Evolutionary conservation across 2,797 vertebrate species (phyloP).

Genomic region (Bryconaethiops microstoma): DNA sequence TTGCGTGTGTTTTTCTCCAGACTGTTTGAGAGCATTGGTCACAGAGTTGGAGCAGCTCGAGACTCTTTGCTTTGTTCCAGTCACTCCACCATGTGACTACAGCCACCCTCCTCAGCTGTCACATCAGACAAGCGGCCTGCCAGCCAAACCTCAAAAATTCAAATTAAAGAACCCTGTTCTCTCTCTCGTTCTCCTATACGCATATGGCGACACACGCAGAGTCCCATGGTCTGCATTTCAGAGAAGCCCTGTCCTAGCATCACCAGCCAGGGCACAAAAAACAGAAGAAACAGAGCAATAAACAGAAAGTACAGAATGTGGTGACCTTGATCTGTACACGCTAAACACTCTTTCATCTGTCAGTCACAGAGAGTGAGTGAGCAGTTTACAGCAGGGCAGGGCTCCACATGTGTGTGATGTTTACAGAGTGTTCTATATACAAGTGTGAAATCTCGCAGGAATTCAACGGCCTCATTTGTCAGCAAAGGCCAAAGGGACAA

Average conservation of each 20-base stretch:
- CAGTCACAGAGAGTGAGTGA: slow-evolving; percentile 56
- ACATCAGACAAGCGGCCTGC: slow-evolving; percentile 51
- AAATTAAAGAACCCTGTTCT: slow-evolving; percentile 43
- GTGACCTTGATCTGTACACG: slow-evolving; percentile 62
- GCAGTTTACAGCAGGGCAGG: slow-evolving; percentile 49
- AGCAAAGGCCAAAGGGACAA: slow-evolving; percentile 24
- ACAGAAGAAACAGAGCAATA: slow-evolving; percentile 48
- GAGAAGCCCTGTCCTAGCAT: slow-evolving; percentile 54
- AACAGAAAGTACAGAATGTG: slow-evolving; percentile 74
- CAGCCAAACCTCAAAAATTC: slow-evolving; percentile 58
- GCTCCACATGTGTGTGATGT: slow-evolving; percentile 63
- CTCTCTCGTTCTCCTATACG: slow-evolving; percentile 2
- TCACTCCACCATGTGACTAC: slow-evolving; percentile 39
- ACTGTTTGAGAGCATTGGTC: slow-evolving; percentile 28
- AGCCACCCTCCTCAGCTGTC: slow-evolving; percentile 51
- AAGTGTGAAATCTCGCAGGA: slow-evolving; percentile 52
- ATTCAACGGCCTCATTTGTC: slow-evolving; percentile 41
- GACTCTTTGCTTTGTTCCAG: slow-evolving; percentile 36
- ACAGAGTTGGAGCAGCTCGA: slow-evolving; percentile 38
- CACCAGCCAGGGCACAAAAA: neutral
- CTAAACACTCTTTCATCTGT: slow-evolving; percentile 60
- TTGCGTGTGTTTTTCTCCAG: neutral
- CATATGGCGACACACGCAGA: slow-evolving; percentile 4
- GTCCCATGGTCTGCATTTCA: slow-evolving; percentile 12
- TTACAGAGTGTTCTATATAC: slow-evolving; percentile 59